A percentile compares a stretch with the other conserved stretches of the same genome.
These are phyloP conservation scores for Eledone cirrhosa DNA, from an alignment of 2,888 invertebrate species.

Conservation along the genomic window DNA sequence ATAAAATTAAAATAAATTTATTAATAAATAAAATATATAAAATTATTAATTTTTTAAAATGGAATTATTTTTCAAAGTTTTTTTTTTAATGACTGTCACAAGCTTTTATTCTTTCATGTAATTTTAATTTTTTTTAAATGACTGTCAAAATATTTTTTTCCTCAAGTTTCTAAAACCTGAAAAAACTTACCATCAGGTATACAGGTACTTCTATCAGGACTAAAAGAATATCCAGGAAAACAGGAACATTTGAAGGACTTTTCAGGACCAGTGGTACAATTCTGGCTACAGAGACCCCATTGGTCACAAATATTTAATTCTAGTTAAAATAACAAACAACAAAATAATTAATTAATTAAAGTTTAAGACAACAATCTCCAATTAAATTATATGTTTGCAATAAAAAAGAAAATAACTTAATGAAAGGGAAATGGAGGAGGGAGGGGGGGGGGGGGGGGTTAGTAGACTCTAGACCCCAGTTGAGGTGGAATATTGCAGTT, in stretches of 20 bases:
- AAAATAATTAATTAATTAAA: not conserved
- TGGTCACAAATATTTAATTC: slow-evolving; percentile 62
- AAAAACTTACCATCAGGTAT: slow-evolving; percentile 55
- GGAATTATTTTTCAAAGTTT: not conserved
- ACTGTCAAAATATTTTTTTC: too few species aligned
- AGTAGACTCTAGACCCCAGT: too few species aligned
- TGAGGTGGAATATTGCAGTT: too few species aligned
- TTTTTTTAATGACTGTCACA: too few species aligned
- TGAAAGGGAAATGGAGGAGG: too few species aligned
- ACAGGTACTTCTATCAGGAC: slow-evolving; percentile 56
- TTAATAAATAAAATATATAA: not conserved
- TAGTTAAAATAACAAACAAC: slow-evolving; percentile 35
- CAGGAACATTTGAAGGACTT: slow-evolving; percentile 51
- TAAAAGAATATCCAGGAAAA: slow-evolving; percentile 51
- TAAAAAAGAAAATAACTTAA: too few species aligned
- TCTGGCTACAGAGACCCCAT: slow-evolving; percentile 81
- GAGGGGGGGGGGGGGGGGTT: too few species aligned
- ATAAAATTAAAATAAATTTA: not conserved
- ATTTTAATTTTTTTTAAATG: too few species aligned
- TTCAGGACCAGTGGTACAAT: slow-evolving; percentile 57
- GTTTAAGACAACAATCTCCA: too few species aligned
- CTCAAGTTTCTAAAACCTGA: too few species aligned
- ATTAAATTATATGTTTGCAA: too few species aligned
- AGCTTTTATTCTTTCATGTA: too few species aligned
- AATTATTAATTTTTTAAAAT: not conserved